Evolutionary conservation across 2,797 vertebrate species (phyloP), one percentile per base, ranked within the genome.

Genomic region (Urocyon cinereoargenteus): DNA sequence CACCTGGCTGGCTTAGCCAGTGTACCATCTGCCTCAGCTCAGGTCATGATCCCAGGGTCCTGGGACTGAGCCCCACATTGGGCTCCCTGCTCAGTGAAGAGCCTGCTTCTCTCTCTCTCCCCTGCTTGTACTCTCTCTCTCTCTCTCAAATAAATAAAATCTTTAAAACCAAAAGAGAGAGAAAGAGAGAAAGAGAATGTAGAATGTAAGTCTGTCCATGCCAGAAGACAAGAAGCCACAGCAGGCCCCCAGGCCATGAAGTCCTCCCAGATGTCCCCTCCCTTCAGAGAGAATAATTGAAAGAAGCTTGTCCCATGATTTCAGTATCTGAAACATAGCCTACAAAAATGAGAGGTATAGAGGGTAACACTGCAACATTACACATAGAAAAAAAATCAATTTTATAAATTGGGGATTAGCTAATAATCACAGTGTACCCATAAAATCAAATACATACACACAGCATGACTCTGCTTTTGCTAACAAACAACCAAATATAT

Each of bases 161-260:
- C 1, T 40, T 40, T 40, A 40, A 40, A 40, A 40, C 40, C 40
- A 40, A 40, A 40, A 40, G 40, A 40, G 40, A 40, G 40, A 40
- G 6, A 18, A 10, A 61, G 66, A 53, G 18, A 24, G 45, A 14
- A 22, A 19, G 18, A 28, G 26, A 18, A 31, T 4, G 12, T 19
- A 8, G 86, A 26, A 7, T 0, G 86, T 3, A 16, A 1, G 14
- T 6, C 40, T 55, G 45, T 40, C 49, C 24, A 6, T 0, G 11
- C 16, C 57, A 4, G 68, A 45, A 40, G 51, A 57, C 34, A 26
- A 15, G 66, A 62, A 40, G 72, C 57, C 28, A 4, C 14, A 53
- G 36, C 70, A 9, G 45, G 62, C 19, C 62, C 22, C 64, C 55
- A 2, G 53, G 61, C 51, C 53, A 2, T 8, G 28, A 5, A 15